Evolutionary conservation across 2,113 vertebrate species (phyloP).

Genomic region (Oreochromis spilurus): DNA sequence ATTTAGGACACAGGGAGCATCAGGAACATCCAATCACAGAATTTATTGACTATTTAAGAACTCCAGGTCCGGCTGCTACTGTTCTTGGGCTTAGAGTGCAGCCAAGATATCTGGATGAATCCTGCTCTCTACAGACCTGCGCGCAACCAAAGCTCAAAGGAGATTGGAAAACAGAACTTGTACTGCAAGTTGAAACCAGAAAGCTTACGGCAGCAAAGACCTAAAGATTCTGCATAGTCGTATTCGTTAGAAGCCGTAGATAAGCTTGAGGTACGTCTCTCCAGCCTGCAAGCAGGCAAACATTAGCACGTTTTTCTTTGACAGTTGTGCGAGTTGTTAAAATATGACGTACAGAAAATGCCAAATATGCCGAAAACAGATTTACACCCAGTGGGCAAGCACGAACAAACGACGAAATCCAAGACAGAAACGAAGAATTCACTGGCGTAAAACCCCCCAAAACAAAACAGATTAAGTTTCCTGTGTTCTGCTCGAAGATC

Average conservation of each 20-base stretch:
- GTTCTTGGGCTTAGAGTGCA: background rate
- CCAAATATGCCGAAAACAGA: background rate
- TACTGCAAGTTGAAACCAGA: background rate
- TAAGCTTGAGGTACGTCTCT: background rate
- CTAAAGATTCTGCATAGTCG: background rate
- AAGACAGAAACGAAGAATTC: background rate
- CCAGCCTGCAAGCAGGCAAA: background rate
- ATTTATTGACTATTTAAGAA: background rate
- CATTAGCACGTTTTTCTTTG: background rate
- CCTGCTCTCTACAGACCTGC: background rate
- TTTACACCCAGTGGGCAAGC: background rate
- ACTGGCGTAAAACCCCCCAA: background rate
- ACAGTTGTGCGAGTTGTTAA: background rate
- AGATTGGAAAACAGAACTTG: background rate
- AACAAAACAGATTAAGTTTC: background rate
- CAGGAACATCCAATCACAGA: background rate
- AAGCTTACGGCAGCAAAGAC: background rate
- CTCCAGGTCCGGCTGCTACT: background rate
- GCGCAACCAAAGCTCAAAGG: background rate
- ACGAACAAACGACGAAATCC: background rate
- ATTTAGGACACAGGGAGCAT: background rate
- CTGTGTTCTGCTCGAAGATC: background rate
- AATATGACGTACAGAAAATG: background rate
- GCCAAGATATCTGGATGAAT: background rate
- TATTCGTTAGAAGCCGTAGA: background rate